Evolutionary conservation across 1,140 invertebrate genomes (phyloP).

Genomic region (Drosophila lowei): DNA sequence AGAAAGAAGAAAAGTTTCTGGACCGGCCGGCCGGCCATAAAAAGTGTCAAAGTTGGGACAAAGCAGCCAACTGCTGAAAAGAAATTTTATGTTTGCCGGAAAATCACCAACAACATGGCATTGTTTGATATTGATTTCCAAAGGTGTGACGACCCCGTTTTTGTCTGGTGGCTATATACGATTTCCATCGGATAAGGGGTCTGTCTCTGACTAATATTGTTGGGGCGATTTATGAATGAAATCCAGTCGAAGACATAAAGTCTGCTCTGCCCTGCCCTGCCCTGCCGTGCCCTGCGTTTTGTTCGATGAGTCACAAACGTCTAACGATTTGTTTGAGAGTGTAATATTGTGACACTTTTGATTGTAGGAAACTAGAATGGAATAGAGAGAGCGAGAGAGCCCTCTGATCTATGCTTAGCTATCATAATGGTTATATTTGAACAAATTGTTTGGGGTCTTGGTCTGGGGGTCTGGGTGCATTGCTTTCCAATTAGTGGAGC

Average conservation of each 20-base stretch:
- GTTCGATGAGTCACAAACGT: slow-evolving; percentile 46
- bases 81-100: slow-evolving; percentile 56
- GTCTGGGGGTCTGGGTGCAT: slow-evolving; percentile 43
- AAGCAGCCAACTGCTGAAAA: slow-evolving; percentile 62
- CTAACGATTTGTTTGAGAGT: slow-evolving; percentile 77
- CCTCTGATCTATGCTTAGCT: slow-evolving; percentile 35
- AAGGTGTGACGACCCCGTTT: slow-evolving; percentile 76
- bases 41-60: slow-evolving; percentile 66
- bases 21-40: slow-evolving; percentile 38
- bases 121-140: slow-evolving; percentile 73
- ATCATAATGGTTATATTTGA: slow-evolving; percentile 60
- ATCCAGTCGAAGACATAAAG: slow-evolving; percentile 62
- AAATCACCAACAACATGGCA: slow-evolving; percentile 47
- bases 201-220: slow-evolving; percentile 16
- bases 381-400: background rate
- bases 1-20: slow-evolving; percentile 54
- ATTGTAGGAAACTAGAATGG: slow-evolving; percentile 67
- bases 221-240: slow-evolving; percentile 74
- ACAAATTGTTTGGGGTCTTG: slow-evolving; percentile 33
- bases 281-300: slow-evolving; percentile 33
- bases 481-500: slow-evolving; percentile 76
- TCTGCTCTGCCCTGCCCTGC: slow-evolving; percentile 28
- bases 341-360: slow-evolving; percentile 83
- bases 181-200: slow-evolving; percentile 50
- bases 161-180: slow-evolving; percentile 20